Conservation (phyloP, 1,140 invertebrate genomes). For the Drosophila simulans region DNA sequence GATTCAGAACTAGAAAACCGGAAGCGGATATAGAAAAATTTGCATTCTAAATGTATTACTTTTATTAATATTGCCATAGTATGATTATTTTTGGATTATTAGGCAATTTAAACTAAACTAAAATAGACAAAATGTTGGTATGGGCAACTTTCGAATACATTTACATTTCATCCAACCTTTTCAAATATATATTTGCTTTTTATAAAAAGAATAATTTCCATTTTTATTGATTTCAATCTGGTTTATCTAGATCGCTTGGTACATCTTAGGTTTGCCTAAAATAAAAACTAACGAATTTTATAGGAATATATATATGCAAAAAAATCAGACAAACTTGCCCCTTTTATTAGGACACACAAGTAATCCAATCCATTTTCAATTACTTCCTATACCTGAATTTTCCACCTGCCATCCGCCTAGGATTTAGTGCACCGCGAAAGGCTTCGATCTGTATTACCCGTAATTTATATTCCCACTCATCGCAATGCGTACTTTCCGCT, state of each 20-base stretch:
- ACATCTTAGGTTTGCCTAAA: neutral
- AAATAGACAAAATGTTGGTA: too few species aligned
- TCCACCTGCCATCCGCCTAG: conserved; percentile 48
- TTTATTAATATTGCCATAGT: too few species aligned
- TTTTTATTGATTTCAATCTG: neutral
- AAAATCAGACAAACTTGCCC: neutral
- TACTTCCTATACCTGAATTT: conserved; percentile 25
- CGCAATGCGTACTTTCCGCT: conserved; percentile 61
- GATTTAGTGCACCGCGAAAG: conserved; percentile 2
- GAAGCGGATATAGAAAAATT: neutral
- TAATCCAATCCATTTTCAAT: conserved; percentile 4
- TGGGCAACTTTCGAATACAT: neutral
- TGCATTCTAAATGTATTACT: neutral
- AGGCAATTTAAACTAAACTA: too few species aligned
- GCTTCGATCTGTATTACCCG: conserved; percentile 23
- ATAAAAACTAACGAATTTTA: neutral
- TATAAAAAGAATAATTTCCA: neutral
- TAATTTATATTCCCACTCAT: conserved; percentile 24
- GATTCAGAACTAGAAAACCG: neutral
- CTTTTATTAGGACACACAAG: neutral
- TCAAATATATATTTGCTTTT: neutral
- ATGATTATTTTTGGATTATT: neutral
- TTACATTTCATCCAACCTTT: neutral
- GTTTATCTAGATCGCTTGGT: conserved; percentile 5
- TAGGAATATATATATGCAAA: neutral